Base-by-base conservation (phyloP, 2,797 vertebrate species). In the Notamacropus eugenii region DNA sequence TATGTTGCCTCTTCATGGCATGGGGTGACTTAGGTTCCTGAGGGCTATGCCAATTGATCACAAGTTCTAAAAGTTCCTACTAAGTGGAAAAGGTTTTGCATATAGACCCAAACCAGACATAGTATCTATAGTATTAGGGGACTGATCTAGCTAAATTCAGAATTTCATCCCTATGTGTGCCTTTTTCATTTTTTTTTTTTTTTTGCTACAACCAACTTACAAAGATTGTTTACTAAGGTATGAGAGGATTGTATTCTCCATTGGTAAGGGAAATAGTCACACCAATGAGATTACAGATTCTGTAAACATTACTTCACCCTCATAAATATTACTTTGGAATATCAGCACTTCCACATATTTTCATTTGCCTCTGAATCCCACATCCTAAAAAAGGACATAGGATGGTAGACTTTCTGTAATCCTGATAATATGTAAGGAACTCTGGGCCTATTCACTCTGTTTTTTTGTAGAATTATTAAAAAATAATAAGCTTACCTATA, bases 401-500 rank as follows among this genome's bases (percentile, higher is more conserved):
- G 67, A 82, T 40, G 3, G 46, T 14, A 52, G 22, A 94, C 54
- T 55, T 90, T 95, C 55, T 55, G 55, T 31, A 58, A n/a, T 54
- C 92, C 28, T 91, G 82, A 59, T 12, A 92, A 52, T 19, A 12
- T 94, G 93, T 62, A 95, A 91, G 92, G 91, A 94, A 58, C 27
- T 54, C 9, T 57, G 67, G 5, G 50, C 14, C 90, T 91, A 52
- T 12, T 87, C 8, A 29, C n/a, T 90, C 24, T 58, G 10, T 93
- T 11, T 90, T 90, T 57, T 31, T 14, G 54, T 67, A 62, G 93
- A 96, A 91, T 56, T 93, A 91, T 92, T 34, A 82, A 50, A 93
- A 95, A 97, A 97, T 93, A 57, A 58, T 40, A 87, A 90, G 96
- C 98, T 98, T 98, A 99, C 99, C 99, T 98, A 99, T 99, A 94